phyloP scores from a whole-genome alignment of 1,140 invertebrate species.

The Ephestia elutella region DNA sequence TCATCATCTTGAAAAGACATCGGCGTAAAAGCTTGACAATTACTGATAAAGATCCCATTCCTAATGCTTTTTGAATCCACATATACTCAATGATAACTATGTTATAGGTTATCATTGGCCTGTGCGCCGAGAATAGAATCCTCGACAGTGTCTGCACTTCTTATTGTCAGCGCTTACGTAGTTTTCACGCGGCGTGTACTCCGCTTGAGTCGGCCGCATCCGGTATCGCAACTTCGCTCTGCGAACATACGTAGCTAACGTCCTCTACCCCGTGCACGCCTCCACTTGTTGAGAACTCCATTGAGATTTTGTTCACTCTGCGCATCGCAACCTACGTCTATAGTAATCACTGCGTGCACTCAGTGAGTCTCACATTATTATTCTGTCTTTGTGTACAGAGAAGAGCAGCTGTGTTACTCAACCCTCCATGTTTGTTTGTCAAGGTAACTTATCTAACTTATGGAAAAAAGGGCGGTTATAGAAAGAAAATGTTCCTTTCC shows the following conservation, averaged over 20 bases:
- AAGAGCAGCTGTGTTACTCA: conserved; percentile 29
- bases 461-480: no score
- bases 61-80: conserved; percentile 46
- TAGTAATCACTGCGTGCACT: conserved; percentile 71
- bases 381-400: conserved; percentile 59
- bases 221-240: conserved; percentile 64
- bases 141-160: conserved; percentile 71
- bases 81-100: conserved; percentile 74
- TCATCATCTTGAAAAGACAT: neutral
- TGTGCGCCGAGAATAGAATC: conserved; percentile 50
- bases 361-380: conserved; percentile 70
- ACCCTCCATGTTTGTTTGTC: neutral
- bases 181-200: conserved; percentile 68
- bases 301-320: conserved; percentile 63
- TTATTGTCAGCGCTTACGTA: conserved; percentile 73
- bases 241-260: conserved; percentile 65
- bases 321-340: conserved; percentile 58
- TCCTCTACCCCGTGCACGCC: conserved; percentile 66
- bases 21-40: neutral
- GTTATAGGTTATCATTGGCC: conserved; percentile 72
- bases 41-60: conserved; percentile 34
- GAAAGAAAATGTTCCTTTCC: no score
- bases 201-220: conserved; percentile 61
- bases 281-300: conserved; percentile 61
- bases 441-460: neutral